Evolutionary conservation across 2,797 vertebrate genomes (phyloP).

Genomic region (Phylloscopus collybita): DNA sequence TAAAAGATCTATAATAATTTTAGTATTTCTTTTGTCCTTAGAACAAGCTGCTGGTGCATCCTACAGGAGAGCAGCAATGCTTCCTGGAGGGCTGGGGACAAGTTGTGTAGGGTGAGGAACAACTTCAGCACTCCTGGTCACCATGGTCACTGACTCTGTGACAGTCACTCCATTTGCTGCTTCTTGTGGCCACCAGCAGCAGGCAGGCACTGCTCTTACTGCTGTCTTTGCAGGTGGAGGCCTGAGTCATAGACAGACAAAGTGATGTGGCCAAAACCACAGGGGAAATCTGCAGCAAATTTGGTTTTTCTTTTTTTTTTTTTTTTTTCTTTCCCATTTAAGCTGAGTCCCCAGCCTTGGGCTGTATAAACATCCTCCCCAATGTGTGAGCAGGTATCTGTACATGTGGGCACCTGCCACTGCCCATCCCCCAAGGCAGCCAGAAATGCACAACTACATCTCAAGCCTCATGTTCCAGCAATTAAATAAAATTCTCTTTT

Average conservation of each 20-base stretch:
- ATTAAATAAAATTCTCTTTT: not conserved
- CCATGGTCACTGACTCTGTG: fast-evolving
- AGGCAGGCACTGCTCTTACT: not conserved
- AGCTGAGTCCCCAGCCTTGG: not conserved
- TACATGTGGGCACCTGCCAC: not conserved
- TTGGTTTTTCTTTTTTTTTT: not conserved
- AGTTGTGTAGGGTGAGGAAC: not conserved
- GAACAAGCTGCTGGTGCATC: not conserved
- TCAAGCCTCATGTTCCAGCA: not conserved
- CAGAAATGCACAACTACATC: not conserved
- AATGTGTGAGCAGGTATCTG: fast-evolving
- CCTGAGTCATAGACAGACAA: not conserved
- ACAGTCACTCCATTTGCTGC: not conserved
- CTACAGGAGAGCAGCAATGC: not conserved
- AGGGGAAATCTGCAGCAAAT: not conserved
- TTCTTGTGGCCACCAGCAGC: not conserved
- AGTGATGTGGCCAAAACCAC: not conserved
- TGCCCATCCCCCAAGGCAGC: not conserved
- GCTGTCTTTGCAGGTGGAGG: not conserved
- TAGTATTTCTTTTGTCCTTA: not conserved
- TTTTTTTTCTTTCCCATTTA: not conserved
- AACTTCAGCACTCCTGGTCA: fast-evolving
- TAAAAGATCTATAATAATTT: not conserved
- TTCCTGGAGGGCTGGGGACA: not conserved
- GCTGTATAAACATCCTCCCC: not conserved